Evolutionary conservation across 2,113 vertebrate genomes (phyloP), one percentile per base, ranked within the genome.

Genomic region (Sinocyclocheilus grahami): DNA sequence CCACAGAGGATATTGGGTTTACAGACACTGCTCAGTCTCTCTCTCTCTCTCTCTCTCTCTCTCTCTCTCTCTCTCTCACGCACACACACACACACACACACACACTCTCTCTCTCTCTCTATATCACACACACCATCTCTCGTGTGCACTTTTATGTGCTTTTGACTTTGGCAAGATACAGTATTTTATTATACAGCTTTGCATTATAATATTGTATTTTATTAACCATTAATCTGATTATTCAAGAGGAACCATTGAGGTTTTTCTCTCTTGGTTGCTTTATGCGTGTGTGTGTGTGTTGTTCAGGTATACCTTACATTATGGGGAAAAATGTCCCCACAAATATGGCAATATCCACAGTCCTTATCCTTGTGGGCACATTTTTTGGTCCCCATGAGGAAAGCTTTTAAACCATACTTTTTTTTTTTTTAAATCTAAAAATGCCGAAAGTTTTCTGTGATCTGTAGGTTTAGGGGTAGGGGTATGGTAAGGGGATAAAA

Each of bases 1-100:
- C 91, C 88, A 89, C 89, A 90, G 90, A 92, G 92, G 92, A 95
- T 89, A 94, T 93, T 93, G 92, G 92, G 91, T 92, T 90, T 91
- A 90, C 87, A 90, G 88, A 88, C 85, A 71, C 78, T 65, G 84
- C 82, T 83, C 83, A 69, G 63, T 87, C 71, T 85, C 78, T 87
- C 83, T 87, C 82, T 48, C 46, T 82, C 77, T 85, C 82, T 48
- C 10, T 48, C 10, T 3, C 46, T 12, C 62, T 63, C 39, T 33
- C 79, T 82, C 87, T 24, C 77, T 46, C 60, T 83, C 24, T 8
- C 39, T 87, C 71, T 85, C 78, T 85, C 78, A 85, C 77, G 2
- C 1, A 82, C 69, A 39, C 37, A 6, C 39, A 39, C 37, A 39
- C 39, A 39, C 39, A 39, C 39, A 39, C 39, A 39, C 39, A 39